A percentile compares a stretch with the other conserved stretches of the same genome.
Evolutionary conservation across 2,113 vertebrate species (phyloP).

Genomic region (Sula dactylatra): DNA sequence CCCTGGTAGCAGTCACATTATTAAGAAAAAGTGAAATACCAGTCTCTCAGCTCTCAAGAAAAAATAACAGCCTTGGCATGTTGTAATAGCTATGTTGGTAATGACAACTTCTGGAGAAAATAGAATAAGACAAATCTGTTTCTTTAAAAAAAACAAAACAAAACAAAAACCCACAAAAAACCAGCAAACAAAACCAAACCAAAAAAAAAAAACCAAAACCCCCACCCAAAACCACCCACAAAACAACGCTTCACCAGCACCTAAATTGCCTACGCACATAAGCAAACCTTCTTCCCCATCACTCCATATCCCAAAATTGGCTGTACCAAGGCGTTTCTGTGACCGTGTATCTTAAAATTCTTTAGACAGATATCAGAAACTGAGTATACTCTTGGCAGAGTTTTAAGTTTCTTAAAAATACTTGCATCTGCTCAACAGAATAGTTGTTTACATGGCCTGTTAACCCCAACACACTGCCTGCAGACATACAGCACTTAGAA

Average conservation of each 20-base stretch:
- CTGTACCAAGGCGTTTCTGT: rapidly evolving
- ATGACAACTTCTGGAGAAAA: background rate
- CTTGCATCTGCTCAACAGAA: background rate
- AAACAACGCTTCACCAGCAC: background rate
- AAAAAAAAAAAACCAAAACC: background rate
- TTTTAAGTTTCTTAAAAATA: background rate
- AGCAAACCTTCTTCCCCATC: background rate
- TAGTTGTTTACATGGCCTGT: rapidly evolving
- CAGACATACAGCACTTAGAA: background rate
- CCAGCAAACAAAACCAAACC: too few relatives aligned
- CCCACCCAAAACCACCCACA: background rate
- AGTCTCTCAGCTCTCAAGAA: background rate
- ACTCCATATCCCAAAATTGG: rapidly evolving
- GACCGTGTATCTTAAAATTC: background rate
- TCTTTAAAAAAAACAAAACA: background rate
- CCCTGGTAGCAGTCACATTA: background rate
- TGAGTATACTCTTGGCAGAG: rapidly evolving
- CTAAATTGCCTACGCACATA: rapidly evolving
- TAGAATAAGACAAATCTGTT: background rate
- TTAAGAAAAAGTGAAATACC: background rate
- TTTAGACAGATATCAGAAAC: background rate
- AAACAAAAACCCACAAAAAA: background rate
- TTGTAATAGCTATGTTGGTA: background rate
- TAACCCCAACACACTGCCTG: background rate
- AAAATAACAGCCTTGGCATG: background rate